These are phyloP conservation scores for Latheticus oryzae DNA, from an alignment of 2,888 invertebrate genomes.

Conservation along the genomic window DNA sequence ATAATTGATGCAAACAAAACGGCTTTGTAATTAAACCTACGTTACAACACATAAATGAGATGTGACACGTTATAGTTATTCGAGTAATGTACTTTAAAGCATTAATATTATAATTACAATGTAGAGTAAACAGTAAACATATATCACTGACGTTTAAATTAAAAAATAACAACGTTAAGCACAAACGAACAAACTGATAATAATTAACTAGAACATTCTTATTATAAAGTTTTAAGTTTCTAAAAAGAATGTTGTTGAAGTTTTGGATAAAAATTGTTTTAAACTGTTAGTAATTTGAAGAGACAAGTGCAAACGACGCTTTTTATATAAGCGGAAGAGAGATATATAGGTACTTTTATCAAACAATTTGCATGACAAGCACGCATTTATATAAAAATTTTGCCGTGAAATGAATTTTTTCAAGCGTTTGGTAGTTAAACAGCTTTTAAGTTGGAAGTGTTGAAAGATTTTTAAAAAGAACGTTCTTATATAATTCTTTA, in stretches of 20 bases:
- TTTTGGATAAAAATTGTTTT: slow-evolving; percentile 21
- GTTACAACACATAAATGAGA: slow-evolving; percentile 11
- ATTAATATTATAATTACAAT: slow-evolving; percentile 22
- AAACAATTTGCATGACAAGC: slow-evolving; percentile 27
- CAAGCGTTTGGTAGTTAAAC: slow-evolving; percentile 13
- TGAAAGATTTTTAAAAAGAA: no score
- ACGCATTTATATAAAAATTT: slow-evolving; percentile 26
- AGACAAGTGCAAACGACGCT: slow-evolving; percentile 28
- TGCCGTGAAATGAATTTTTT: slow-evolving; percentile 20
- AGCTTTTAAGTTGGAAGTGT: background rate
- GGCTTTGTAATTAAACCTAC: slow-evolving; percentile 5
- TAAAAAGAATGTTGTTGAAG: slow-evolving; percentile 14
- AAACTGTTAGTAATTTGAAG: slow-evolving; percentile 28
- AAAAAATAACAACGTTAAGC: no score
- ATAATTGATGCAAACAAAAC: slow-evolving; percentile 2
- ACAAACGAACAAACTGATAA: no score
- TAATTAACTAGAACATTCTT: no score
- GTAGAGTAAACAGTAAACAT: no score
- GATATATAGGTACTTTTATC: slow-evolving; percentile 27
- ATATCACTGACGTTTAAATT: no score
- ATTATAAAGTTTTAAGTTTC: no score
- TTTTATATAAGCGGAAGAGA: slow-evolving; percentile 17
- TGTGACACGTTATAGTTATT: slow-evolving; percentile 16
- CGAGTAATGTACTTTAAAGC: slow-evolving; percentile 13
- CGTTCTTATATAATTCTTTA: no score